These are phyloP conservation scores for Scaptodrosophila lebanonensis DNA, from an alignment of 1,140 invertebrate species.

Conservation along the genomic window DNA sequence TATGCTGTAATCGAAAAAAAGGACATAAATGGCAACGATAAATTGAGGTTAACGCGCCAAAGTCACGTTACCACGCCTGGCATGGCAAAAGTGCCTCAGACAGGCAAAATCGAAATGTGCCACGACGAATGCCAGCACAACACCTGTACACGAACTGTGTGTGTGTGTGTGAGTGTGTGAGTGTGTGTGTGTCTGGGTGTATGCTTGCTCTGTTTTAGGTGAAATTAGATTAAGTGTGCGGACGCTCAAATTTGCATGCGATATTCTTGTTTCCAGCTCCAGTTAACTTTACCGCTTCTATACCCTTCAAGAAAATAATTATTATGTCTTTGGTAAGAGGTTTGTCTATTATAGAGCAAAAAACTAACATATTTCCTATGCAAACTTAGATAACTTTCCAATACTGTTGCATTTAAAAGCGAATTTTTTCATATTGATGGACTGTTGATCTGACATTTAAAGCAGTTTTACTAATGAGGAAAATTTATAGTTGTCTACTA, in stretches of 20 bases:
- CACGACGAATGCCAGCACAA: constrained; percentile 14
- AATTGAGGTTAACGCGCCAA: constrained; percentile 73
- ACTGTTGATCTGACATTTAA: no score
- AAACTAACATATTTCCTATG: no score
- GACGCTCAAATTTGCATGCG: constrained; percentile 67
- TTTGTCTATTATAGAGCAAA: no score
- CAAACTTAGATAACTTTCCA: no score
- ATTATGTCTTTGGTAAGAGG: no score
- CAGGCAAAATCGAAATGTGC: constrained; percentile 29
- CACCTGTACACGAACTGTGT: constrained; percentile 1
- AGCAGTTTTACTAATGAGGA: no score
- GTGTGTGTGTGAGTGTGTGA: not conserved
- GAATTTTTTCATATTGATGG: no score
- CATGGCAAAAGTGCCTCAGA: constrained; percentile 36
- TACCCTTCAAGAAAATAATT: no score
- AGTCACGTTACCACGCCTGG: constrained; percentile 58
- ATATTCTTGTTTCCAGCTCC: constrained; percentile 56
- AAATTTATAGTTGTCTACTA: no score
- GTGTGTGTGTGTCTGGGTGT: not conserved
- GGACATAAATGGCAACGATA: constrained; percentile 71
- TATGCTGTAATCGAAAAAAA: constrained; percentile 72
- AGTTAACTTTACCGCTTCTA: no score
- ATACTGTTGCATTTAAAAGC: no score
- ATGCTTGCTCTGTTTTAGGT: constrained; percentile 50
- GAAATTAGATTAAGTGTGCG: constrained; percentile 73